Evolutionary conservation across 2,888 invertebrate species (phyloP).

Genomic region (Holacanthella duospinosa): DNA sequence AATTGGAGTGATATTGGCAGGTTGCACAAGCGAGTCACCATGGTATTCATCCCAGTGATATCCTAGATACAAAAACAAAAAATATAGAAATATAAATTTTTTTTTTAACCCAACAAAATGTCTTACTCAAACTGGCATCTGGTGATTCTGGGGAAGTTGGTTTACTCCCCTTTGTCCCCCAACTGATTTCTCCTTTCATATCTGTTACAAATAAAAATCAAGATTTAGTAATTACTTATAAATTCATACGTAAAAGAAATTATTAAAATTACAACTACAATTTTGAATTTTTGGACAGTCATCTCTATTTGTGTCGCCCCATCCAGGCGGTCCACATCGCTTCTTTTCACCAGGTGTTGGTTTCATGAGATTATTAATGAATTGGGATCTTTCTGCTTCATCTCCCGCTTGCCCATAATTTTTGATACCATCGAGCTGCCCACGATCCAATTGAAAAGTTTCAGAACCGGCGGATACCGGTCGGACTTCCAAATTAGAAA

Average conservation of each 20-base stretch:
- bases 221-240: slow-evolving; percentile 3
- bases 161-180: slow-evolving; percentile 34
- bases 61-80: slow-evolving; percentile 16
- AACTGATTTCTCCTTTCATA: slow-evolving; percentile 37
- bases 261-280: slow-evolving; percentile 21
- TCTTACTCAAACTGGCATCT: slow-evolving; percentile 28
- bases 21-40: slow-evolving; percentile 26
- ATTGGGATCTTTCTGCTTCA: slow-evolving; percentile 30
- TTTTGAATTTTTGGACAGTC: slow-evolving; percentile 37
- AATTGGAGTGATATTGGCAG: slow-evolving; percentile 36
- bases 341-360: slow-evolving; percentile 24
- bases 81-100: neutral
- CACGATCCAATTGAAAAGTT: slow-evolving; percentile 29
- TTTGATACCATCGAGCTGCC: slow-evolving; percentile 31
- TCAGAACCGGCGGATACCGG: slow-evolving; percentile 36
- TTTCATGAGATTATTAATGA: slow-evolving; percentile 37
- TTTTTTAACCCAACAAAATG: neutral
- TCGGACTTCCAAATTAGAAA: slow-evolving; percentile 36
- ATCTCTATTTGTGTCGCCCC: slow-evolving; percentile 35
- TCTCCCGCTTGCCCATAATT: slow-evolving; percentile 33
- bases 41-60: slow-evolving; percentile 32
- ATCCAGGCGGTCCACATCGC: slow-evolving; percentile 16
- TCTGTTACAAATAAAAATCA: slow-evolving; percentile 17
- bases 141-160: slow-evolving; percentile 33
- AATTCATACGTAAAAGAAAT: slow-evolving; percentile 2